phyloP scores from a whole-genome alignment of 2,888 invertebrate species.

The Plebejus anna region DNA sequence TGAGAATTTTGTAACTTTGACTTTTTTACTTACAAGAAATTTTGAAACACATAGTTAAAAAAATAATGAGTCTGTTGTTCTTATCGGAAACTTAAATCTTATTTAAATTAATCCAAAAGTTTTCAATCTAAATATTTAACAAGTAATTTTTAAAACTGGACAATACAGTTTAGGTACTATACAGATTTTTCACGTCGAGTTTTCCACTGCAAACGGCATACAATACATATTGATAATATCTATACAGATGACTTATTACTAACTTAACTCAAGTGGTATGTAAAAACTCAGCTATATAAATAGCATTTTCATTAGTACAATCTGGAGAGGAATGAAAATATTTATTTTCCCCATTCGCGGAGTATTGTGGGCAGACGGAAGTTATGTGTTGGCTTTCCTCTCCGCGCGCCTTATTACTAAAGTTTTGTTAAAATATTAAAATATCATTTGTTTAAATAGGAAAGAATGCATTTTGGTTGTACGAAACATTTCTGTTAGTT shows the following conservation, averaged over 20 bases:
- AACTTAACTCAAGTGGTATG: neutral
- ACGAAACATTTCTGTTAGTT: neutral
- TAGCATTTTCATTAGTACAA: conserved; percentile 22
- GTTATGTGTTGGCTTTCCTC: conserved; percentile 30
- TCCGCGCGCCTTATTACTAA: conserved; percentile 26
- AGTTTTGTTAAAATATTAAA: conserved; percentile 9
- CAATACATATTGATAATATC: too few relatives aligned
- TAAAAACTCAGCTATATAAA: neutral
- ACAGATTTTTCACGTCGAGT: too few relatives aligned
- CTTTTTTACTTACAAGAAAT: neutral
- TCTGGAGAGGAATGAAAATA: conserved; percentile 24
- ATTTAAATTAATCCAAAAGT: neutral
- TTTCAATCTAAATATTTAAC: neutral
- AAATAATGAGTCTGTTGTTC: neutral
- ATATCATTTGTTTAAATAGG: neutral
- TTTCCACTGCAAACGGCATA: too few relatives aligned
- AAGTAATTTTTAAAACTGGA: too few relatives aligned
- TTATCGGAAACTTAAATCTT: neutral
- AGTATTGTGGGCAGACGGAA: conserved; percentile 27
- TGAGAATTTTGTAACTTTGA: neutral
- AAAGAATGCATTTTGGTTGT: too few relatives aligned
- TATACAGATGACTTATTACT: too few relatives aligned
- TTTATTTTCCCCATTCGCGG: conserved; percentile 17
- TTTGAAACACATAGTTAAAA: neutral
- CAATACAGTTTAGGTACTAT: too few relatives aligned